phyloP scores from a whole-genome alignment of 2,113 vertebrate genomes.

The Thalassoma bifasciatum region DNA sequence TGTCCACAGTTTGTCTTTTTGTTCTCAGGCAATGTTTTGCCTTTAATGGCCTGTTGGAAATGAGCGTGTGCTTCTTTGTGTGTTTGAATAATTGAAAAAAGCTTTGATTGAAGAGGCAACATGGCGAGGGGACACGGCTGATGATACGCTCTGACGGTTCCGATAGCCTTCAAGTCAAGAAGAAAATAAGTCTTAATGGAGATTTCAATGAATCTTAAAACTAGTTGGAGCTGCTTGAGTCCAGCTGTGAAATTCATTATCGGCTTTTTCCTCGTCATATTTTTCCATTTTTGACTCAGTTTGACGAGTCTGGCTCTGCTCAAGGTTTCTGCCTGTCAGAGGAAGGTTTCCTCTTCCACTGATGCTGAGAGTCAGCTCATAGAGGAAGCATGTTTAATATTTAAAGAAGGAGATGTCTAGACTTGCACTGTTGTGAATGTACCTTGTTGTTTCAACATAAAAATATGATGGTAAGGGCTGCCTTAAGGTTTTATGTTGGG shows the following conservation, averaged over 20 bases:
- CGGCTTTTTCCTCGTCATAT: no score
- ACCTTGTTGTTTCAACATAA: no score
- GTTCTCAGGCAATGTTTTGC: slow-evolving; percentile 41
- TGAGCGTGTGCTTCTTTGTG: slow-evolving; percentile 45
- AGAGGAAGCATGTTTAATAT: no score
- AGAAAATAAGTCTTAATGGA: not conserved
- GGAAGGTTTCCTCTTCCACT: not conserved
- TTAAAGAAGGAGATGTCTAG: no score
- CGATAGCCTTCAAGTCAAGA: not conserved
- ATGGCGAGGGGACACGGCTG: slow-evolving; percentile 17
- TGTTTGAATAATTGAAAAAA: slow-evolving; percentile 64
- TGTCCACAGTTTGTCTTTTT: slow-evolving; percentile 66
- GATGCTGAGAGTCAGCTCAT: no score
- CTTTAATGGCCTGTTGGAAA: slow-evolving; percentile 68
- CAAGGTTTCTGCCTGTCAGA: no score
- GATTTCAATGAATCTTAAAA: not conserved
- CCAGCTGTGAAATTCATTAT: not conserved
- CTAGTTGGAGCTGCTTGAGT: not conserved
- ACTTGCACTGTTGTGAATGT: no score
- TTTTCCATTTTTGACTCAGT: no score
- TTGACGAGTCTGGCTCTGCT: no score
- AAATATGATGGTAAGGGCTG: no score
- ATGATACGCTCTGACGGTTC: not conserved
- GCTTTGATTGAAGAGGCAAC: slow-evolving; percentile 48
- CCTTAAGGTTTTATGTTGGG: no score